Conservation (phyloP, 2,797 vertebrate genomes). For the Sparus aurata region DNA sequence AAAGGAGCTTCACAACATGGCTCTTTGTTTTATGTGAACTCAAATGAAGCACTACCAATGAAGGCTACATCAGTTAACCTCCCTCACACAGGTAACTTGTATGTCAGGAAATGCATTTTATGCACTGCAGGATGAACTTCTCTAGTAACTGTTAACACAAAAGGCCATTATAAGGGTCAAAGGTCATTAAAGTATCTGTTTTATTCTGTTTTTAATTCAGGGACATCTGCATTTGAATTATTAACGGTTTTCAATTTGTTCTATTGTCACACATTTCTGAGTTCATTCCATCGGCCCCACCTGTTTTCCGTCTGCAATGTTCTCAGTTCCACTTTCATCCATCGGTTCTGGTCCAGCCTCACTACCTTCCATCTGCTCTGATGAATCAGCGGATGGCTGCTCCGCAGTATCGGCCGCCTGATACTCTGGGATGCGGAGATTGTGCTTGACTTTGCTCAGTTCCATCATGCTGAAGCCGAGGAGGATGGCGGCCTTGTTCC, state of each 20-base stretch:
- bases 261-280: conserved; percentile 10
- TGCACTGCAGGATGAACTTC: conserved; percentile 32
- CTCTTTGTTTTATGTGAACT: conserved; percentile 35
- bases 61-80: conserved; percentile 51
- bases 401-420: conserved; percentile 53
- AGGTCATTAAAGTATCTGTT: conserved; percentile 20
- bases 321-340: conserved; percentile 55
- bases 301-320: conserved; percentile 17
- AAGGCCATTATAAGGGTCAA: conserved; percentile 30
- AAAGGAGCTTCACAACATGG: conserved; percentile 14
- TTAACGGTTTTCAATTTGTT: conserved; percentile 15
- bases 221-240: conserved; percentile 21
- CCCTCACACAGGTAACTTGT: conserved; percentile 27
- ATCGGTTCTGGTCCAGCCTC: conserved; percentile 43
- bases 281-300: conserved; percentile 57
- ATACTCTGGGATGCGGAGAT: conserved; percentile 74
- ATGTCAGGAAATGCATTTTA: conserved; percentile 35
- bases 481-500: conserved; percentile 84
- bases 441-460: conserved; percentile 91
- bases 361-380: conserved; percentile 30
- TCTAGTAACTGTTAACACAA: conserved; percentile 46
- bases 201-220: conserved; percentile 28
- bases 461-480: conserved; percentile 95
- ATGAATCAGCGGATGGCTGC: conserved; percentile 9
- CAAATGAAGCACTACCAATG: conserved; percentile 48